phyloP scores from a whole-genome alignment of 2,113 vertebrate genomes.

The Suncus etruscus region DNA sequence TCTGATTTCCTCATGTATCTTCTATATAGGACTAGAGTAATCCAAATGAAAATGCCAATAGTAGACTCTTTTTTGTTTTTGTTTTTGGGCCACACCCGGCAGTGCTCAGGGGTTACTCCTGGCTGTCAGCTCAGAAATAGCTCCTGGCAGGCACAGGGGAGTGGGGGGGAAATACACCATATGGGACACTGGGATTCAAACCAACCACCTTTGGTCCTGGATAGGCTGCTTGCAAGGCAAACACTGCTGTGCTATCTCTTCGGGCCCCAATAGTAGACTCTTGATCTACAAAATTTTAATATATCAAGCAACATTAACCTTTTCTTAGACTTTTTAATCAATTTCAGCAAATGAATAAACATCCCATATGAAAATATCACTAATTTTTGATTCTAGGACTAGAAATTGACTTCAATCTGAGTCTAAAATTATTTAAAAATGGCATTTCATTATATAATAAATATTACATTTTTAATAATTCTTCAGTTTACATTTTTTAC shows the following conservation, averaged over 20 bases:
- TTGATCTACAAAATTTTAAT: not conserved
- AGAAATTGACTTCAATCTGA: conserved; percentile 33
- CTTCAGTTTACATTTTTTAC: not conserved
- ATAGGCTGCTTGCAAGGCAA: too few species aligned
- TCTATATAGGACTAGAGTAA: conserved; percentile 30
- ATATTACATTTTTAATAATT: not conserved
- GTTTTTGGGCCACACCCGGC: too few species aligned
- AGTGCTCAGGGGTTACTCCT: too few species aligned
- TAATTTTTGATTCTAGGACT: conserved; percentile 20
- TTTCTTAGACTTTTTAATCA: not conserved
- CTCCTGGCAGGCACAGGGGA: too few species aligned
- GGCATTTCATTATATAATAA: conserved; percentile 15
- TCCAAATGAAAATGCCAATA: not conserved
- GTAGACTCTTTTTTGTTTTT: conserved; percentile 28
- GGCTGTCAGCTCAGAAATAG: too few species aligned
- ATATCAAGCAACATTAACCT: conserved; percentile 6
- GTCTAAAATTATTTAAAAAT: conserved; percentile 42
- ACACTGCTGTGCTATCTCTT: too few species aligned
- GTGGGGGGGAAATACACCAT: too few species aligned
- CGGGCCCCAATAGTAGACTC: not conserved
- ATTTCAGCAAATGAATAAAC: conserved; percentile 26
- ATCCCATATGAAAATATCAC: conserved; percentile 34
- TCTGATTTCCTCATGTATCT: conserved; percentile 30
- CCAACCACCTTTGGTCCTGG: too few species aligned
- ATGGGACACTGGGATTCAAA: too few species aligned